Evolutionary conservation across 1,140 invertebrate species (phyloP).

Genomic region (Drosophila pallidifrons): DNA sequence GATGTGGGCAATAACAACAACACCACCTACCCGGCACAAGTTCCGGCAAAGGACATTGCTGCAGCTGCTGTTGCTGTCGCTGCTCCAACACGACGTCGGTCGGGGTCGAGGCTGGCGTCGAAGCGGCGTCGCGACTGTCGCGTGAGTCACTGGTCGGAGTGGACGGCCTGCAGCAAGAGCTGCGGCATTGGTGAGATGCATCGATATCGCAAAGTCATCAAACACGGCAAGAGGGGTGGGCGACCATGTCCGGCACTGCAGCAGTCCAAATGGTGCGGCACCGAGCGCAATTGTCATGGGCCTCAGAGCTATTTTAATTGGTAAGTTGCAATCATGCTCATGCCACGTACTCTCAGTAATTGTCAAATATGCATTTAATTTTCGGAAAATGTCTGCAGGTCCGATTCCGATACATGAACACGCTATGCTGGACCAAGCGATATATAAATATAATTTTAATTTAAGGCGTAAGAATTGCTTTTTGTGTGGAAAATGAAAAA

Average conservation of each 20-base stretch:
- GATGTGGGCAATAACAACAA: conserved; percentile 30
- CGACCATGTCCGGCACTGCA: conserved; percentile 91
- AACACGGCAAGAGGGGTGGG: conserved; percentile 91
- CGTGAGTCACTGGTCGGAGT: conserved; percentile 94
- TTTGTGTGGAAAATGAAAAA: conserved; percentile 53
- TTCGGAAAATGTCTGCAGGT: conserved; percentile 53
- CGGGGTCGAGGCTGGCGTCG: conserved; percentile 69
- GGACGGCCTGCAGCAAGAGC: conserved; percentile 93
- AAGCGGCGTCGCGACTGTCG: conserved; percentile 88
- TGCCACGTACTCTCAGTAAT: not conserved
- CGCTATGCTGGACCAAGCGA: conserved; percentile 32
- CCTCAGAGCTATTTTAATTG: conserved; percentile 84
- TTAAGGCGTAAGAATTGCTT: conserved; percentile 83
- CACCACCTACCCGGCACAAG: conserved; percentile 16
- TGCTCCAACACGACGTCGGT: conserved; percentile 80
- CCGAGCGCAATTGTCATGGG: conserved; percentile 88
- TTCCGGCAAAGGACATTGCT: conserved; percentile 18
- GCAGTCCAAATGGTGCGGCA: conserved; percentile 95
- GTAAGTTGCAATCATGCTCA: conserved; percentile 51
- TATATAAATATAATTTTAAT: conserved; percentile 83
- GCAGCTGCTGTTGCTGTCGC: not conserved
- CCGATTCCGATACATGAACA: conserved; percentile 82
- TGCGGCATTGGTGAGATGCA: conserved; percentile 95
- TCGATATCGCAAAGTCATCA: conserved; percentile 90
- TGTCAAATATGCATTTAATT: conserved; percentile 44